Evolutionary conservation across 2,113 vertebrate genomes (phyloP), one percentile per base, ranked within the genome.

Genomic region (Bubo scandiacus): DNA sequence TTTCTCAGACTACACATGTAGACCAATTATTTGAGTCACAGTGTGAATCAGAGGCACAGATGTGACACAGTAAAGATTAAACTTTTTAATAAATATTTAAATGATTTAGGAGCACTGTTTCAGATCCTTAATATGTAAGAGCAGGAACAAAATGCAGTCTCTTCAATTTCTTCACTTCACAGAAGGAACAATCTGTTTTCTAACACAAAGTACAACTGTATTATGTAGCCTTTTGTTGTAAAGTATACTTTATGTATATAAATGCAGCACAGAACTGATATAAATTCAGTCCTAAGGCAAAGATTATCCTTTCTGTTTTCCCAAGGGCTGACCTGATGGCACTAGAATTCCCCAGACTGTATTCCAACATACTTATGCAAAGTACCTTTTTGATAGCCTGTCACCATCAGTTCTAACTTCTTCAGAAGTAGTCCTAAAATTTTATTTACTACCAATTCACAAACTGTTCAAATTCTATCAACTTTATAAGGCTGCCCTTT

Each of bases 21-120:
- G 66, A 90, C 12, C 43, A 94, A 94, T 74, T 84, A 91, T 55
- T 55, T 84, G 77, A 92, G 72, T 94, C 59, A 92, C 38, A 57
- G 14, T 4, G 42, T 63, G 73, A 94, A 74, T 67, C 30, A 84
- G 72, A 95, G 57, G 47, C 52, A 86, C 52, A 81, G 75, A 75
- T 61, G 61, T 19, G 25, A 63, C 68, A 80, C 15, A 52, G 34
- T 32, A 62, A 81, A 47, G 26, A 86, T 45, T 6, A 77, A 78
- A 84, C 12, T 23, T 74, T 58, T 73, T 19, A 38, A 22, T 54
- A 82, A 74, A 34, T 49, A 61, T n/a, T 51, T 65, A 73, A 83
- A 74, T 38, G 0, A 51, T 40, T 75, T 72, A 68, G 27, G 16
- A 85, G 21, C 27, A 82, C 57, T 43, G 6, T 51, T 79, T 92